Evolutionary conservation across 2,888 invertebrate species (phyloP).

Genomic region (Melieria crassipennis): DNA sequence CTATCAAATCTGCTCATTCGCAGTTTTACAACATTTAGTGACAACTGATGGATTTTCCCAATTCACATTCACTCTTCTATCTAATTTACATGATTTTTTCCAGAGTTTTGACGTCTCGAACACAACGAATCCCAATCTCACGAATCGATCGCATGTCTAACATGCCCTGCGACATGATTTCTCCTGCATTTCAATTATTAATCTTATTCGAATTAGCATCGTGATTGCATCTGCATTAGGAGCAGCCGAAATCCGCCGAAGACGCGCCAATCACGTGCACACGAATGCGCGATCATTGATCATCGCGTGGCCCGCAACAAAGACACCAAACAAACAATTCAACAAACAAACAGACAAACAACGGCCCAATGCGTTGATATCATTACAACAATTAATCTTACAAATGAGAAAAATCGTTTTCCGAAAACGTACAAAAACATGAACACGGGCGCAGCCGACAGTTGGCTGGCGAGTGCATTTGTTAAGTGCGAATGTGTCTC

Average conservation of each 20-base stretch:
- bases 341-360: constrained; percentile 19
- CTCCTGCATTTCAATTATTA: constrained; percentile 44
- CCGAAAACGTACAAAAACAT: constrained; percentile 19
- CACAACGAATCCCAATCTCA: no score
- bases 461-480: constrained; percentile 6
- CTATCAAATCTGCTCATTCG: no score
- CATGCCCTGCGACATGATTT: constrained; percentile 8
- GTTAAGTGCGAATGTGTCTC: constrained; percentile 42
- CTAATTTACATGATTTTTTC: no score
- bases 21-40: no score
- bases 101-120: no score
- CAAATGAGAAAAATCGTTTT: constrained; percentile 33
- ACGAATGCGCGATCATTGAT: constrained; percentile 29
- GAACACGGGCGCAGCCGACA: constrained; percentile 7
- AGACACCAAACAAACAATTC: neutral
- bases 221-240: constrained; percentile 48
- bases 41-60: no score
- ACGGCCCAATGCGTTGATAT: constrained; percentile 53
- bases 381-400: constrained; percentile 63
- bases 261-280: constrained; percentile 8
- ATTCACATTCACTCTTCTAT: no score
- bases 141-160: no score
- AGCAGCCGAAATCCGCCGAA: constrained; percentile 1
- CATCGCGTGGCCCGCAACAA: constrained; percentile 10
- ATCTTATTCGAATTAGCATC: constrained; percentile 61